Percentiles rank a stretch among this genome's conserved stretches.
These are phyloP conservation scores for Columba livia DNA, from an alignment of 2,113 vertebrate genomes.

Conservation along the genomic window DNA sequence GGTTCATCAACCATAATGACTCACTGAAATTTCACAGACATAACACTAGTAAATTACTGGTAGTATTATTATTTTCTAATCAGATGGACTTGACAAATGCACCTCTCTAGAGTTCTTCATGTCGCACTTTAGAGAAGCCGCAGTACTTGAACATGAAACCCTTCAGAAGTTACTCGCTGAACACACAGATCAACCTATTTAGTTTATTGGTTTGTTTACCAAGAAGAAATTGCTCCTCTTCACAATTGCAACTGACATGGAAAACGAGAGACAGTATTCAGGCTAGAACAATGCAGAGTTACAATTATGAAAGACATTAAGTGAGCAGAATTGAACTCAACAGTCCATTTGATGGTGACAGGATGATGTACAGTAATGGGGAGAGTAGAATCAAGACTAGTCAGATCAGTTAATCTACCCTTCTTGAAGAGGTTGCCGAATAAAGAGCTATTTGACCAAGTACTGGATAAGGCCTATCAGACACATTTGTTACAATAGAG, in stretches of 20 bases:
- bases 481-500: background rate
- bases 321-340: background rate
- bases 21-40: background rate
- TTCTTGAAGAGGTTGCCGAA: background rate
- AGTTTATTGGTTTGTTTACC: background rate
- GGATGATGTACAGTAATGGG: background rate
- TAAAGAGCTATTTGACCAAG: background rate
- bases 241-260: background rate
- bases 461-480: background rate
- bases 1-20: background rate
- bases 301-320: background rate
- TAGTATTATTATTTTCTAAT: background rate
- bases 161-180: background rate
- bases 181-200: background rate
- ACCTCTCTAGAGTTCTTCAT: background rate
- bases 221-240: background rate
- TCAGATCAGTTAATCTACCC: background rate
- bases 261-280: background rate
- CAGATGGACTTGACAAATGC: background rate
- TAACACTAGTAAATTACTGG: background rate
- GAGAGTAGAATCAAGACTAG: background rate
- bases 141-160: background rate
- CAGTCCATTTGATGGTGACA: background rate
- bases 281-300: background rate
- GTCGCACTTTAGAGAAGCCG: background rate